A percentile compares a stretch with the other conserved stretches of the same genome.
phyloP scores from a whole-genome alignment of 2,888 invertebrate species.

The Hirtodrosophila alboralis region DNA sequence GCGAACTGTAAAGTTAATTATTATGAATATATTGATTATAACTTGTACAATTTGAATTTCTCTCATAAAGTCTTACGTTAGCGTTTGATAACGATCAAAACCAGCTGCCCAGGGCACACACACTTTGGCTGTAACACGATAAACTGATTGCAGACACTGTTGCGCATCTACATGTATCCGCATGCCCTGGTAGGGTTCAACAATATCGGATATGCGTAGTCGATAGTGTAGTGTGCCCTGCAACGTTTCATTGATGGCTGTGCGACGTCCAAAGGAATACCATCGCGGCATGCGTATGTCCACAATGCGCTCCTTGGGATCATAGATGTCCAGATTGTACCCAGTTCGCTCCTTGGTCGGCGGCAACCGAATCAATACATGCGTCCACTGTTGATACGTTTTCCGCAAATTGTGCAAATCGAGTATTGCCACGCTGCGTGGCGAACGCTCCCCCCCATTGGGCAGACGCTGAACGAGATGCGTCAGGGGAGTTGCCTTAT shows the following conservation, averaged over 20 bases:
- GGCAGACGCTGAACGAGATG: constrained; percentile 86
- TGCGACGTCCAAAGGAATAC: constrained; percentile 83
- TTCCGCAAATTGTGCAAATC: constrained; percentile 87
- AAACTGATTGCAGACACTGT: constrained; percentile 56
- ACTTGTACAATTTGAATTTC: no score
- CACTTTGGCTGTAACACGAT: constrained; percentile 86
- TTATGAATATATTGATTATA: no score
- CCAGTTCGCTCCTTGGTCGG: constrained; percentile 84
- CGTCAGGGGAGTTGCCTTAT: constrained; percentile 86
- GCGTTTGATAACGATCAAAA: constrained; percentile 85
- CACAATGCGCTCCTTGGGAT: constrained; percentile 84
- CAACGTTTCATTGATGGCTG: constrained; percentile 86
- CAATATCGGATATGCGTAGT: constrained; percentile 86
- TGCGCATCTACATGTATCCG: constrained; percentile 86
- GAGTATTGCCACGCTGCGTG: constrained; percentile 85
- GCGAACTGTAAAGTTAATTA: constrained; percentile 61
- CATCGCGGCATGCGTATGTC: constrained; percentile 82
- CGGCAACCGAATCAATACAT: constrained; percentile 88
- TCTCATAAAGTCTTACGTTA: constrained; percentile 74
- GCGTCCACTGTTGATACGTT: constrained; percentile 87
- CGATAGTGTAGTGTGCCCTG: constrained; percentile 87
- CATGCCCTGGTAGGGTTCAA: constrained; percentile 87
- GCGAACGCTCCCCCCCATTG: no score
- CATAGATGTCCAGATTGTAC: constrained; percentile 88
- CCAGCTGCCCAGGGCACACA: constrained; percentile 88